Evolutionary conservation across 2,113 vertebrate genomes (phyloP), one percentile per base, ranked within the genome.

Genomic region (Syngnathus floridae): DNA sequence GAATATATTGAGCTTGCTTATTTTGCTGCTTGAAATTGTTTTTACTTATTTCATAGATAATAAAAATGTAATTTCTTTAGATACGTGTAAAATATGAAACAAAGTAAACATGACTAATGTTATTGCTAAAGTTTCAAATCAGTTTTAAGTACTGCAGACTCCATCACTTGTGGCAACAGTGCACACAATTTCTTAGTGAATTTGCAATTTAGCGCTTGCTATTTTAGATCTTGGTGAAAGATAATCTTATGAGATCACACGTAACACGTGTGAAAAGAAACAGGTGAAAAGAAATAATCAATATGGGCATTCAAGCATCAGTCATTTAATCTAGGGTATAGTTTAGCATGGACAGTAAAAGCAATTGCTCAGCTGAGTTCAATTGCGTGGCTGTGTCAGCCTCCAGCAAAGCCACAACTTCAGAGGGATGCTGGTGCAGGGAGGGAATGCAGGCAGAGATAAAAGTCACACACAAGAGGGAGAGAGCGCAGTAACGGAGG

Each of bases 321-420:
- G 70, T 82, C 79, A 82, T 76, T 79, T 64, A 45, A 78, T 79
- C 83, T 83, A 76, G 73, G 56, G 71, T 65, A 75, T 66, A 74
- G 73, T 79, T 88, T 82, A 76, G 74, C 81, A 85, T 83, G 76
- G 83, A 85, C 81, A 83, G 80, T 85, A 80, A 79, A 81, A 77
- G 76, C 81, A 76, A 80, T 79, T 76, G 71, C 73, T 87, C 79
- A 80, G 81, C 78, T 69, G 59, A 73, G 69, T 82, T 83, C n/a
- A 3, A 41, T 69, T 79, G 76, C 73, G 67, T 78, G 81, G 82
- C 61, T 77, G 74, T 80, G 79, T 76, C 72, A 78, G 79, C 84
- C 83, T 72, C 74, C 17, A 83, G 84, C 85, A 75, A 80, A 82
- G 83, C 74, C 77, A 57, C 71, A 60, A 86, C 81, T 78, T 84